phyloP scores from a whole-genome alignment of 2,113 vertebrate genomes.

The Notiomystis cincta region DNA sequence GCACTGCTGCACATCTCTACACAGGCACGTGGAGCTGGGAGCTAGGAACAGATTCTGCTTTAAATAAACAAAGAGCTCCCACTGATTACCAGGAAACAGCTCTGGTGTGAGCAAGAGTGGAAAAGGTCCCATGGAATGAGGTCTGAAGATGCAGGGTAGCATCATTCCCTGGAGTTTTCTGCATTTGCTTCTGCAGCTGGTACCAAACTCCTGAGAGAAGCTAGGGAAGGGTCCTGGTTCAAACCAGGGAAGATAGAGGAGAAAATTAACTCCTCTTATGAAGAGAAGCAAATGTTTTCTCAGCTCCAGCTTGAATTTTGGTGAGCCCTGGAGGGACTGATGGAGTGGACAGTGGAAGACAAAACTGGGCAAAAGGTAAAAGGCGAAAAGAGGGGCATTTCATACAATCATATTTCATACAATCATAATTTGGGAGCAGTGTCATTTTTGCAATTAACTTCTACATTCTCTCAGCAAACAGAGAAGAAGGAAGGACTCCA shows the following conservation, averaged over 20 bases:
- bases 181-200: background rate
- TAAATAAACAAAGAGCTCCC: background rate
- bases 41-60: background rate
- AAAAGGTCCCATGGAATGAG: background rate
- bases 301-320: background rate
- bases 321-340: background rate
- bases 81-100: background rate
- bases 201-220: background rate
- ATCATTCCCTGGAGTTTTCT: background rate
- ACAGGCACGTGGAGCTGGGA: accelerated
- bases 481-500: background rate
- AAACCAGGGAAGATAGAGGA: background rate
- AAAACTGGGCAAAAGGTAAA: background rate
- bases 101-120: background rate
- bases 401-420: background rate
- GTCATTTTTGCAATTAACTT: background rate
- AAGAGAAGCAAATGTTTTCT: background rate
- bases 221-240: background rate
- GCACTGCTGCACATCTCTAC: background rate
- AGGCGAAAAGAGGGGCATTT: background rate
- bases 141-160: background rate
- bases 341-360: background rate
- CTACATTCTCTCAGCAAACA: background rate
- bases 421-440: background rate
- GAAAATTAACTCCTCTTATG: background rate